Evolutionary conservation across 2,113 vertebrate genomes (phyloP).

Genomic region (Actinemys pallida): DNA sequence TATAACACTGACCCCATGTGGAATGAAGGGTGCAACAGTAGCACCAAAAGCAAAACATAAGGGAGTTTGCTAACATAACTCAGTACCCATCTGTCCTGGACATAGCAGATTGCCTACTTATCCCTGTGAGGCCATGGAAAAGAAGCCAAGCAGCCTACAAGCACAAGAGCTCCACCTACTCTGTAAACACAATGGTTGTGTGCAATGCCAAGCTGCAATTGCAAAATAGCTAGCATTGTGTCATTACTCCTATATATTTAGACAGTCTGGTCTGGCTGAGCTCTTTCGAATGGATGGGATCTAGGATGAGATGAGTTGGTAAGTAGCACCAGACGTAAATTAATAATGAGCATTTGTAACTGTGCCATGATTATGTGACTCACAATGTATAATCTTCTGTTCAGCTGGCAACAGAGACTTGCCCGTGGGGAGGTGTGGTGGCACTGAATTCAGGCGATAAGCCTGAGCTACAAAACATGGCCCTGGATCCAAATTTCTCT

Average conservation of each 20-base stretch:
- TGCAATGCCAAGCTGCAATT: neutral
- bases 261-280: neutral
- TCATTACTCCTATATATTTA: neutral
- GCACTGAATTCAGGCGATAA: slow-evolving; percentile 19
- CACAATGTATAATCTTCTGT: slow-evolving; percentile 19
- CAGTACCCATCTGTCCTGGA: neutral
- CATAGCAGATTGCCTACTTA: neutral
- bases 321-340: slow-evolving; percentile 27
- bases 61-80: neutral
- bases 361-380: neutral
- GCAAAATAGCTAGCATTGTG: neutral
- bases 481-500: slow-evolving; percentile 17
- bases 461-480: neutral
- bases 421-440: neutral
- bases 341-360: slow-evolving; percentile 11
- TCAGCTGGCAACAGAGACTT: slow-evolving; percentile 25
- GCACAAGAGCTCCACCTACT: neutral
- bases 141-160: neutral
- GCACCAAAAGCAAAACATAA: neutral
- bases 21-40: neutral
- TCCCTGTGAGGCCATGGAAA: neutral
- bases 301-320: slow-evolving; percentile 24
- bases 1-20: neutral
- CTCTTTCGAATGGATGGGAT: neutral
- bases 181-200: fast-evolving